A percentile compares a stretch with the other conserved stretches of the same genome.
Conservation (phyloP, 2,888 invertebrate genomes). For the Cotesia congregata region DNA sequence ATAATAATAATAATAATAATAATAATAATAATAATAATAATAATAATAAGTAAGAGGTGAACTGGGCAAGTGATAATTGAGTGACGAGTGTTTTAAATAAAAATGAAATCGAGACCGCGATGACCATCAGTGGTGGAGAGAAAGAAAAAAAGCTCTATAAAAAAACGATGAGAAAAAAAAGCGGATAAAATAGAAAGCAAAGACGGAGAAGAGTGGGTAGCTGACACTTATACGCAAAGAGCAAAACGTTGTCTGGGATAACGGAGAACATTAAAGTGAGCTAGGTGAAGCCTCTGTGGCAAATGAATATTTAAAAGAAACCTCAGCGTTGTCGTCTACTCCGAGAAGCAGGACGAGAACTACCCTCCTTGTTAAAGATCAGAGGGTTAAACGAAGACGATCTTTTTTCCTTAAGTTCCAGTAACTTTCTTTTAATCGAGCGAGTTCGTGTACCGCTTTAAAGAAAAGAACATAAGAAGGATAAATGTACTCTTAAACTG, state of each 20-base stretch:
- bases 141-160: neutral
- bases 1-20: too few species aligned
- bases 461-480: conserved; percentile 20
- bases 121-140: conserved; percentile 26
- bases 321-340: conserved; percentile 47
- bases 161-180: conserved; percentile 2
- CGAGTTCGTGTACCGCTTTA: conserved; percentile 43
- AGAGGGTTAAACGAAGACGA: conserved; percentile 37
- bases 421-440: conserved; percentile 51
- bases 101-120: conserved; percentile 17
- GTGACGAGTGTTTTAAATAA: neutral
- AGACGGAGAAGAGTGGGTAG: conserved; percentile 1
- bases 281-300: conserved; percentile 52
- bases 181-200: conserved; percentile 21
- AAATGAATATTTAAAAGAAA: conserved; percentile 65
- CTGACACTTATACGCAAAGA: conserved; percentile 54
- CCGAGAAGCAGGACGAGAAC: conserved; percentile 33
- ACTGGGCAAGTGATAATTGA: too few species aligned
- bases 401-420: conserved; percentile 23
- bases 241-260: conserved; percentile 56
- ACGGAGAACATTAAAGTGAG: conserved; percentile 57
- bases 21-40: too few species aligned
- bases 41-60: too few species aligned
- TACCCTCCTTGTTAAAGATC: conserved; percentile 44
- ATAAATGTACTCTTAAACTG: conserved; percentile 32